phyloP scores from a whole-genome alignment of 2,113 vertebrate species.

The Clinocottus analis region DNA sequence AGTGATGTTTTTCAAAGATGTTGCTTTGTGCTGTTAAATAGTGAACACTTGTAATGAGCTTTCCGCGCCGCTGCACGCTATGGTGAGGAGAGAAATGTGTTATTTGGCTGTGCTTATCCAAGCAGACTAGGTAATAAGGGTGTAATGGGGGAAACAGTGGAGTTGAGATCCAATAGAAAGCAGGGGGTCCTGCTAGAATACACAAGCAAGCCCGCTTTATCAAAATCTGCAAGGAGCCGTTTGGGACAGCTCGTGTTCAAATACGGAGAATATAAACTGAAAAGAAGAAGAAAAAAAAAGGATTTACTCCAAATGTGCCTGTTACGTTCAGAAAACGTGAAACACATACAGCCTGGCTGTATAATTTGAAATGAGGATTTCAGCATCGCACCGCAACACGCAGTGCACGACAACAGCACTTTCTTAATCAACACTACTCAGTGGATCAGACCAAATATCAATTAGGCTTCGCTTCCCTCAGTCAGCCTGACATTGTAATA shows the following conservation, averaged over 20 bases:
- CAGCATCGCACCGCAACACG: too few relatives aligned
- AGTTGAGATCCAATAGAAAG: constrained; percentile 63
- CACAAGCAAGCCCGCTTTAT: constrained; percentile 47
- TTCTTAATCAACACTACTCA: not conserved
- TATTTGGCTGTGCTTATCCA: constrained; percentile 72
- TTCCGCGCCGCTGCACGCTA: constrained; percentile 68
- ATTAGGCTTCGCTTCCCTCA: not conserved
- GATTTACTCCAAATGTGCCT: not conserved
- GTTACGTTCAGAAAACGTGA: not conserved
- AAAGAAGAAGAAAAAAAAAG: too few relatives aligned
- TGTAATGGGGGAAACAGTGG: constrained; percentile 70
- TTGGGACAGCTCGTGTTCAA: constrained; percentile 30
- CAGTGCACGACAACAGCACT: not conserved
- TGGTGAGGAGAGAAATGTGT: constrained; percentile 65
- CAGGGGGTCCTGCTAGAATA: constrained; percentile 55
- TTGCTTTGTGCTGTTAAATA: constrained; percentile 62
- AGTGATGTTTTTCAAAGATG: constrained; percentile 43
- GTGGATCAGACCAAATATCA: not conserved
- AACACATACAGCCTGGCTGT: not conserved
- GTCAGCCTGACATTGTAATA: not conserved
- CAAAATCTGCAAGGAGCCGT: constrained; percentile 48
- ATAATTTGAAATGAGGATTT: constrained; percentile 1
- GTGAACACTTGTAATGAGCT: constrained; percentile 72
- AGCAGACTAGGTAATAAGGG: constrained; percentile 70
- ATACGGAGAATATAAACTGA: constrained; percentile 31